These are phyloP conservation scores for Myotis daubentonii DNA, from an alignment of 2,797 vertebrate species.

Conservation along the genomic window DNA sequence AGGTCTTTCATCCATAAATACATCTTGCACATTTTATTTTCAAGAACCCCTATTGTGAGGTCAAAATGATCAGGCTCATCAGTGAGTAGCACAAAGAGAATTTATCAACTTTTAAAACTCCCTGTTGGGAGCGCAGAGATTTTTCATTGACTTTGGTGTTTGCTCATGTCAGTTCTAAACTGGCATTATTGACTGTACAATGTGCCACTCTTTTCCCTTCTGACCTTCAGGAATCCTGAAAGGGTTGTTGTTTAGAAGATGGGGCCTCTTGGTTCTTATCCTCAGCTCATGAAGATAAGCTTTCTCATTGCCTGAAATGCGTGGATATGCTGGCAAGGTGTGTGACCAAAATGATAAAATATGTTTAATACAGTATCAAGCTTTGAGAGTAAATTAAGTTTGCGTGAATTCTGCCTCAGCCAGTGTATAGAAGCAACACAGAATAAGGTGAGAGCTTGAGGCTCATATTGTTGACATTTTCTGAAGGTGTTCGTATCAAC, in stretches of 20 bases:
- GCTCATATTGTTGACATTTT: not conserved
- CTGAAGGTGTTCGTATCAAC: not conserved
- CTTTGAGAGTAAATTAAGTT: constrained; percentile 14
- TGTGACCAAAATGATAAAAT: not conserved
- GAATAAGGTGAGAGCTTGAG: not conserved
- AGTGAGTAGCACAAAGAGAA: not conserved
- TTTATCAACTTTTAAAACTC: constrained; percentile 30
- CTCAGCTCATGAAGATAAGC: not conserved
- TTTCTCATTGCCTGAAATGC: not conserved
- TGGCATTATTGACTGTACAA: not conserved
- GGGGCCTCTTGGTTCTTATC: not conserved
- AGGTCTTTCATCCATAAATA: not conserved
- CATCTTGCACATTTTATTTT: not conserved
- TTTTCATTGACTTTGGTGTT: not conserved
- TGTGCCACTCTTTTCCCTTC: not conserved
- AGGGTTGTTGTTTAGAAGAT: not conserved
- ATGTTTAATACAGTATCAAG: not conserved
- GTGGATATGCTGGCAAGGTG: not conserved
- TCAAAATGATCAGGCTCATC: not conserved
- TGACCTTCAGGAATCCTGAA: not conserved
- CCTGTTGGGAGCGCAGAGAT: not conserved
- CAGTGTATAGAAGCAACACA: not conserved
- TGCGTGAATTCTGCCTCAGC: not conserved
- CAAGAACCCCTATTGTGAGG: not conserved
- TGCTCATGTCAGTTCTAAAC: not conserved